phyloP scores from a whole-genome alignment of 2,888 invertebrate species.

The Nasonovia ribisnigri region DNA sequence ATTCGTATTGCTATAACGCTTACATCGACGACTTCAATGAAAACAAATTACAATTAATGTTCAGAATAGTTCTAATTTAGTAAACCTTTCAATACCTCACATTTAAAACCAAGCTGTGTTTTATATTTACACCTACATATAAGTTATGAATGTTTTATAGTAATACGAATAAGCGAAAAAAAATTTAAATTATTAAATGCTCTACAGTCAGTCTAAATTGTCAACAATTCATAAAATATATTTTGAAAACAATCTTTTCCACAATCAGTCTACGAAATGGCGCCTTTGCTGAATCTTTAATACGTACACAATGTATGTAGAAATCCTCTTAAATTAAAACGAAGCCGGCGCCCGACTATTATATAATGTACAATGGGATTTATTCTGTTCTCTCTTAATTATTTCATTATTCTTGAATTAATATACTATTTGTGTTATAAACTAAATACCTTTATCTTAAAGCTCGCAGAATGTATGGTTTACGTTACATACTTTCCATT shows the following conservation, averaged over 20 bases:
- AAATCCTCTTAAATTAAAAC: not conserved
- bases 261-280: not conserved
- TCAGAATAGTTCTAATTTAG: not conserved
- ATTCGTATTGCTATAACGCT: too few species aligned
- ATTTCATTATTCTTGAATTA: conserved; percentile 1
- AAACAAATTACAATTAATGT: not conserved
- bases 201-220: too few species aligned
- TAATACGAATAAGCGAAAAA: not conserved
- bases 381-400: not conserved
- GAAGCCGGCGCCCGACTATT: not conserved
- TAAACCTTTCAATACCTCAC: not conserved
- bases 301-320: not conserved
- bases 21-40: not conserved
- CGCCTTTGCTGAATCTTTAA: not conserved
- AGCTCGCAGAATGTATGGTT: not conserved
- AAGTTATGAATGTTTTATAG: not conserved
- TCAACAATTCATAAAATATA: not conserved
- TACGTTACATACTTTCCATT: not conserved
- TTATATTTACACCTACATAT: not conserved
- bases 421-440: not conserved
- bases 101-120: not conserved
- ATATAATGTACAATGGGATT: not conserved
- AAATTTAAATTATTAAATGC: not conserved
- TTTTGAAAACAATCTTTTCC: not conserved
- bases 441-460: conserved; percentile 1